Conservation (phyloP, 2,797 vertebrate genomes). For the Gorsachius magnificus region DNA sequence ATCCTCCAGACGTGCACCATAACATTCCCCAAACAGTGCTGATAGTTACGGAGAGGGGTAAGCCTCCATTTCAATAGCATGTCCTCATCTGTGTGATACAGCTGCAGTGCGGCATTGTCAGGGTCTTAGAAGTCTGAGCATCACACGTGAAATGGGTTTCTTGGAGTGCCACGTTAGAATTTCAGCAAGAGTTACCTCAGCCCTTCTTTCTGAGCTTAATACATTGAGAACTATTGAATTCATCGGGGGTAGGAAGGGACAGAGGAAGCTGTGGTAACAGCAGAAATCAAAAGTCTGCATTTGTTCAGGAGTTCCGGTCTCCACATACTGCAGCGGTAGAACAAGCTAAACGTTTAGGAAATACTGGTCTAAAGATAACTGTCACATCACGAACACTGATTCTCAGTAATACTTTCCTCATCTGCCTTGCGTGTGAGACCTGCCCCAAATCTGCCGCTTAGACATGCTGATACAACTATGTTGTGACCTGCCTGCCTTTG, state of each 20-base stretch:
- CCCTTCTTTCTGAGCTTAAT: neutral
- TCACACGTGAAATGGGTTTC: rapidly evolving
- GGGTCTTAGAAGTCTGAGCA: neutral
- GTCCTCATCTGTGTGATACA: rapidly evolving
- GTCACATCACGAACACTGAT: neutral
- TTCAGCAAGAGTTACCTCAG: neutral
- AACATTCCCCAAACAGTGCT: conserved; percentile 81
- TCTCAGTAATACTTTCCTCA: neutral
- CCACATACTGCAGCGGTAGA: neutral
- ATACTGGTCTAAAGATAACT: neutral
- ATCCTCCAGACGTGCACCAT: conserved; percentile 93
- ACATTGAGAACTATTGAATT: rapidly evolving
- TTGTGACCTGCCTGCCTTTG: neutral
- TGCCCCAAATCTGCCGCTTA: neutral
- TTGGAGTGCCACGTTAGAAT: neutral
- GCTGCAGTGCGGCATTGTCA: neutral
- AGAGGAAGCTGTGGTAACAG: neutral
- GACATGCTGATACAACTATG: neutral
- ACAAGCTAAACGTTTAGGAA: neutral
- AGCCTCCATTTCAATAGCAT: neutral
- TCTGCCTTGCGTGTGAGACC: neutral
- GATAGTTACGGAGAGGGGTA: conserved; percentile 84
- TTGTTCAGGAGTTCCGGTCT: neutral
- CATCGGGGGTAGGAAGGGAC: neutral
- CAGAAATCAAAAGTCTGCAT: neutral